Percentiles rank a stretch among this genome's conserved stretches.
Conservation (phyloP, 1,140 invertebrate genomes). For the Colletes latitarsis region DNA sequence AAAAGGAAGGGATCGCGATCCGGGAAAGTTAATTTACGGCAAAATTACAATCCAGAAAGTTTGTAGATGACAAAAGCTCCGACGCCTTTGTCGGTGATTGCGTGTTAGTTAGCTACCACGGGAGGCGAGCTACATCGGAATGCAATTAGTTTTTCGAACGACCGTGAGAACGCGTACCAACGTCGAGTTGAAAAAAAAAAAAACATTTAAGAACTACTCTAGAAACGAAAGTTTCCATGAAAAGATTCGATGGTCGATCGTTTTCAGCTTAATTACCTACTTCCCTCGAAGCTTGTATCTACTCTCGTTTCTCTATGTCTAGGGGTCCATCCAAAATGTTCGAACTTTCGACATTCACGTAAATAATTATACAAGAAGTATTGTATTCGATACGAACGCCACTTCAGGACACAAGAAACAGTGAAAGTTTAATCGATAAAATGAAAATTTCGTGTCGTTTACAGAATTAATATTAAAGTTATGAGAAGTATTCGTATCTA, state of each 20-base stretch:
- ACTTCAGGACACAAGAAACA: no score
- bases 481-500: no score
- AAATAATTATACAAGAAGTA: no score
- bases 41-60: conserved; percentile 51
- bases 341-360: no score
- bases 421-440: no score
- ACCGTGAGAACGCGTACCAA: conserved; percentile 11
- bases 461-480: no score
- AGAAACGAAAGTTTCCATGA: not conserved
- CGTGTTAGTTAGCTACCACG: conserved; percentile 47
- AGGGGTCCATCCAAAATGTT: no score
- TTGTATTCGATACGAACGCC: no score
- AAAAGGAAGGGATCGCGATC: conserved; percentile 28
- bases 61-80: conserved; percentile 27
- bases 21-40: conserved; percentile 45
- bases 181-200: not conserved
- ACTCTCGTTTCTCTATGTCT: not conserved
- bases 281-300: not conserved
- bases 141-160: conserved; percentile 57
- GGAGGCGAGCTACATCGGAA: conserved; percentile 44
- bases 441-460: no score
- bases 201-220: conserved; percentile 28
- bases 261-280: not conserved
- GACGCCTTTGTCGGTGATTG: conserved; percentile 31
- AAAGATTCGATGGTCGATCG: not conserved